Evolutionary conservation across 1,140 invertebrate species (phyloP), one percentile per base, ranked within the genome.

Genomic region (Pseudoatta argentina): DNA sequence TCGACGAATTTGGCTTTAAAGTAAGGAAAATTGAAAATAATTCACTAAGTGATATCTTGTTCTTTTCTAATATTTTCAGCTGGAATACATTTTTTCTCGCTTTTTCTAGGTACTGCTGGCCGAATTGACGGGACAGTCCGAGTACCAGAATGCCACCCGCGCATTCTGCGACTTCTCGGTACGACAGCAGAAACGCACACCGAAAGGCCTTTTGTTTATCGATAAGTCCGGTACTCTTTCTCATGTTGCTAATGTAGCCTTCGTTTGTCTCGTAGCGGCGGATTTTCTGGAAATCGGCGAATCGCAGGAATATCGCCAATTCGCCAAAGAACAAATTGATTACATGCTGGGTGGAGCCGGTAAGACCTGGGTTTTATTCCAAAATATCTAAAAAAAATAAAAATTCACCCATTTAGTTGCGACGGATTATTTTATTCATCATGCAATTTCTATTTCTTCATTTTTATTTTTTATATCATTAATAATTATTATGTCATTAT

Each of bases 251-350:
- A 97, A 96, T 88, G 95, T 96, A 21, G 96, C 96, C 2, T 97
- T 96, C 89, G 87, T 96, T 63, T 96, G 96, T 72, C 91, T 96
- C 16, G 93, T 96, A 93, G 96, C 95, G 0, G 95, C 96, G 0
- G 93, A 96, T 82, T 88, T 82, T 86, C 57, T 95, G 91, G 72
- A 93, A 93, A 88, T 94, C 88, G 63, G 89, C 1, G 63, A 93
- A 67, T 75, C 93, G 0, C 82, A 93, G 51, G 92, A 93, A 81
- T 96, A 96, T 91, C 88, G 95, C 27, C 90, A 95, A 76, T 97
- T 97, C 92, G 97, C 96, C 10, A 95, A 95, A 88, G 91, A 95
- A 86, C 97, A 97, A 93, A 96, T 97, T 63, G 92, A 96, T 87
- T 97, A 97, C 91, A 96, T 96, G 82, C 93, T 97, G 0, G 97